phyloP scores from a whole-genome alignment of 2,797 vertebrate species.

The Picus viridis region DNA sequence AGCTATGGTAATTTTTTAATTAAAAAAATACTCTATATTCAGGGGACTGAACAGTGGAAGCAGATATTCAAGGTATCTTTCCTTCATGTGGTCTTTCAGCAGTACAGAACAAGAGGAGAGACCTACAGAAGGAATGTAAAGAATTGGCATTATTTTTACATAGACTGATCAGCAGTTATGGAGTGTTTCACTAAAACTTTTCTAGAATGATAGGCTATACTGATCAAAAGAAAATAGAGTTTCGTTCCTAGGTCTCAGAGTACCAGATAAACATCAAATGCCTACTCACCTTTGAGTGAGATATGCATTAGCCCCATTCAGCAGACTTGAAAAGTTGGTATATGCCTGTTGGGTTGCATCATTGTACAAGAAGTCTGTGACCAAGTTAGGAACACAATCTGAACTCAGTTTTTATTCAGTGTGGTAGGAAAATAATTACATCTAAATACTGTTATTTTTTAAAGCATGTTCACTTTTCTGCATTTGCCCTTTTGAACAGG shows the following conservation, averaged over 20 bases:
- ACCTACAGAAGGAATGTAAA: background rate
- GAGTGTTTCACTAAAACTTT: background rate
- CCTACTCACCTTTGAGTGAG: background rate
- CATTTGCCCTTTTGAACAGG: background rate
- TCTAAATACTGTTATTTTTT: background rate
- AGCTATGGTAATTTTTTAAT: constrained; percentile 21
- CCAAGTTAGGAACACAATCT: background rate
- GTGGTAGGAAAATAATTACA: background rate
- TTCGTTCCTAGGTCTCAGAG: background rate
- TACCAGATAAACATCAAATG: background rate
- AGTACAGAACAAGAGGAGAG: background rate
- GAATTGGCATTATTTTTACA: background rate
- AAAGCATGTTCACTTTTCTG: background rate
- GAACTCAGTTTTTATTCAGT: background rate
- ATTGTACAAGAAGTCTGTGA: background rate
- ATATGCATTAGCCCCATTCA: background rate
- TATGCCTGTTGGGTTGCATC: background rate
- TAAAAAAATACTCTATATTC: background rate
- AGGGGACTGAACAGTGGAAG: background rate
- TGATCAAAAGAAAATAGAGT: background rate
- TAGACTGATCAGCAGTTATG: background rate
- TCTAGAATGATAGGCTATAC: background rate
- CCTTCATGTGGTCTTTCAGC: background rate
- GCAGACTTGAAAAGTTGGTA: background rate
- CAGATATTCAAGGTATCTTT: background rate